phyloP scores from a whole-genome alignment of 2,797 vertebrate species.

The Rhincodon typus region DNA sequence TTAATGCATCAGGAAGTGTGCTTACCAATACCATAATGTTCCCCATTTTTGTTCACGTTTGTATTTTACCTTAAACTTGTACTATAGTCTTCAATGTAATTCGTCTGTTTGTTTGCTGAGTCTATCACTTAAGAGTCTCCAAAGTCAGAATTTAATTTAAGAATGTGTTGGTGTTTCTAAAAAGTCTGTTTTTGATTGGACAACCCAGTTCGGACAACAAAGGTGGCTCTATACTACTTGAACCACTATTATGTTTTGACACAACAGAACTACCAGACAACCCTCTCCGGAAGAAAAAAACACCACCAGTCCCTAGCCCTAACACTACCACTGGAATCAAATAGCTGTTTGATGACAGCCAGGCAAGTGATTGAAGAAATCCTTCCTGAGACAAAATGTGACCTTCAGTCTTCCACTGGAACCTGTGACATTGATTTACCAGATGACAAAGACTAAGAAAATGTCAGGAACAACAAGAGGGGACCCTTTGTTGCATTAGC shows the following conservation, averaged over 20 bases:
- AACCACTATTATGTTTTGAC: neutral
- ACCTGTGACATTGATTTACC: neutral
- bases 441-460: neutral
- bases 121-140: neutral
- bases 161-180: neutral
- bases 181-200: neutral
- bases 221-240: neutral
- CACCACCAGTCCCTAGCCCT: neutral
- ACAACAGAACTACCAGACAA: neutral
- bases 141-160: neutral
- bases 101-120: neutral
- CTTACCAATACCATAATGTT: neutral
- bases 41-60: neutral
- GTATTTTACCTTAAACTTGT: neutral
- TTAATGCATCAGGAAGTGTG: neutral
- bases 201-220: too few species aligned
- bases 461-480: neutral
- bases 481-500: too few species aligned
- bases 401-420: neutral
- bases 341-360: neutral
- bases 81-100: neutral
- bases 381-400: neutral
- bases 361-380: neutral
- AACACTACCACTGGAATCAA: neutral
- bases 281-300: accelerated